A percentile compares a stretch with the other conserved stretches of the same genome.
These are phyloP conservation scores for Cyanoramphus novaezelandiae DNA, from an alignment of 2,113 vertebrate species.

Conservation along the genomic window DNA sequence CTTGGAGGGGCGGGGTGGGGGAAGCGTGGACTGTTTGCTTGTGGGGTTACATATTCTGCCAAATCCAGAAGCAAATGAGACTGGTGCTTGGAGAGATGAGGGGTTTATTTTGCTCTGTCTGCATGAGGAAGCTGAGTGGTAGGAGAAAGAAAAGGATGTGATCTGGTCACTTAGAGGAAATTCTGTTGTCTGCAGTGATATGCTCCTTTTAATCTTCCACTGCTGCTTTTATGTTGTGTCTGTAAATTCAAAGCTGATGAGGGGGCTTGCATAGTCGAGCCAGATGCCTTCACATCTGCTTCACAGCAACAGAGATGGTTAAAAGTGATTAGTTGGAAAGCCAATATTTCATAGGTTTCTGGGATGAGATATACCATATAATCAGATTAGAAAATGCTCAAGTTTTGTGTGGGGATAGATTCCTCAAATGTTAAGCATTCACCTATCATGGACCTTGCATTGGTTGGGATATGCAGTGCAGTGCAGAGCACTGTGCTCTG, in stretches of 20 bases:
- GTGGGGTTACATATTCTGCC: not conserved
- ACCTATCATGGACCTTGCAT: fast-evolving
- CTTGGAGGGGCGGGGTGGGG: not conserved
- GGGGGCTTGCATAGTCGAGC: not conserved
- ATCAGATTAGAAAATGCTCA: not conserved
- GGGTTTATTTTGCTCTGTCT: not conserved
- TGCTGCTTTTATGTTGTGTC: not conserved
- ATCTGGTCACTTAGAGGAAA: not conserved
- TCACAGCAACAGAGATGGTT: not conserved
- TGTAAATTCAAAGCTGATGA: not conserved
- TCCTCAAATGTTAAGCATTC: not conserved
- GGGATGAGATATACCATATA: not conserved
- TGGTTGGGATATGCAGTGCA: not conserved
- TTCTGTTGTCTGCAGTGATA: not conserved
- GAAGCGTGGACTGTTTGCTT: not conserved
- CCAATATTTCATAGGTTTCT: not conserved
- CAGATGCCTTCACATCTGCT: not conserved
- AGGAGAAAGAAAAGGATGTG: not conserved
- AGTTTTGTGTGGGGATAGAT: not conserved
- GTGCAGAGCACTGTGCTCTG: not conserved
- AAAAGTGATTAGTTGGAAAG: not conserved
- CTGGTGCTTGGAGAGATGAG: not conserved
- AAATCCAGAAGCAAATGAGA: not conserved
- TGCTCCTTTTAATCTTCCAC: not conserved
- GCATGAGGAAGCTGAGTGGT: not conserved